Percentiles rank a stretch among this genome's conserved stretches.
These are phyloP conservation scores for Lasioglossum vierecki DNA, from an alignment of 2,888 invertebrate genomes.

Conservation along the genomic window DNA sequence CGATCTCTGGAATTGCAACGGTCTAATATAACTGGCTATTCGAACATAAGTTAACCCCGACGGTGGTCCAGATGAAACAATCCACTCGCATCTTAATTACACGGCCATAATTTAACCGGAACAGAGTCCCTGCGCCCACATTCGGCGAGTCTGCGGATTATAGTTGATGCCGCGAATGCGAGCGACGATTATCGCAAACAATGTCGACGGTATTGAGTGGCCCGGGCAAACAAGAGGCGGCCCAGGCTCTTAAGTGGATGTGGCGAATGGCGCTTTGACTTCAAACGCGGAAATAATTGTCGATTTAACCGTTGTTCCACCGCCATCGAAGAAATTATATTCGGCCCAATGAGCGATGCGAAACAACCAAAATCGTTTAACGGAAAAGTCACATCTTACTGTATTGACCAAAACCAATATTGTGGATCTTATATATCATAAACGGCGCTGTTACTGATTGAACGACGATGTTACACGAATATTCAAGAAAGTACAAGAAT, in stretches of 20 bases:
- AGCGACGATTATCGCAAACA: constrained; percentile 68
- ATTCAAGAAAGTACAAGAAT: no score
- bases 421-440: no score
- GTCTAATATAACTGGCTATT: background rate
- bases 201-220: constrained; percentile 66
- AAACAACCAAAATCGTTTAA: background rate
- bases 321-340: background rate
- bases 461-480: no score
- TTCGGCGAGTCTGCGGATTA: constrained; percentile 61
- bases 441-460: no score
- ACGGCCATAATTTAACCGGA: constrained; percentile 63
- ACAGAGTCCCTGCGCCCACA: constrained; percentile 43
- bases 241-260: constrained; percentile 48
- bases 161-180: constrained; percentile 56
- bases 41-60: constrained; percentile 50
- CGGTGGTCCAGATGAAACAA: constrained; percentile 63
- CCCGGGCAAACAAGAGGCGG: constrained; percentile 47
- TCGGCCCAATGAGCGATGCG: background rate
- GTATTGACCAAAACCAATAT: no score
- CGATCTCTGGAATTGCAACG: background rate
- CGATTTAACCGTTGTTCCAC: constrained; percentile 25
- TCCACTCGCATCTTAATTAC: constrained; percentile 71
- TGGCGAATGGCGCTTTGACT: constrained; percentile 47
- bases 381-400: no score
- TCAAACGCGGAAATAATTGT: constrained; percentile 58